phyloP scores from a whole-genome alignment of 1,140 invertebrate species.

The Cataglyphis hispanica region DNA sequence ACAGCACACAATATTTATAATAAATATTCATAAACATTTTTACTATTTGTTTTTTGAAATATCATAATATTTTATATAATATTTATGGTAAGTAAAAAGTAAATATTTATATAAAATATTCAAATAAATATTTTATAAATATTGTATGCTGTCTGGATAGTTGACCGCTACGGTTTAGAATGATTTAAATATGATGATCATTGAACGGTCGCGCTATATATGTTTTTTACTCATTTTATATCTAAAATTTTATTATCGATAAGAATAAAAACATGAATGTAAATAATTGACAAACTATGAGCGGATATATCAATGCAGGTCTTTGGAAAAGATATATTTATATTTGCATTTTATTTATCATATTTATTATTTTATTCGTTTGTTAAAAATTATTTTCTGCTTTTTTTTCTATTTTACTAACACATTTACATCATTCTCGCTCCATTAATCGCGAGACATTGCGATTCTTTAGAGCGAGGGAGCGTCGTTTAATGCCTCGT shows the following conservation, averaged over 20 bases:
- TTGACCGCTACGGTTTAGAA: not conserved
- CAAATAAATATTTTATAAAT: no score
- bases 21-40: no score
- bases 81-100: no score
- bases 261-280: not conserved
- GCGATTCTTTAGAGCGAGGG: not conserved
- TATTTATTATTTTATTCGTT: no score
- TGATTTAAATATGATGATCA: no score
- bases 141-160: no score
- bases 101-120: no score
- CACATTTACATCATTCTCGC: not conserved
- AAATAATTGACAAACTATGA: not conserved
- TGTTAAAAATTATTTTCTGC: no score
- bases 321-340: not conserved
- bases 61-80: no score
- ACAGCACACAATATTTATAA: no score
- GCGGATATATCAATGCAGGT: not conserved
- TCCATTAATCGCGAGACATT: constrained; percentile 8
- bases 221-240: not conserved
- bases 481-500: constrained; percentile 1
- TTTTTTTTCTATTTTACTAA: not conserved
- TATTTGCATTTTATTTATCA: not conserved
- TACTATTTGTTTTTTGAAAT: no score
- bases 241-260: not conserved
- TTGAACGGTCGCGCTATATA: not conserved